phyloP scores from a whole-genome alignment of 35 echinoderm and acorn worm genomes.

The Ptychodera flava region DNA sequence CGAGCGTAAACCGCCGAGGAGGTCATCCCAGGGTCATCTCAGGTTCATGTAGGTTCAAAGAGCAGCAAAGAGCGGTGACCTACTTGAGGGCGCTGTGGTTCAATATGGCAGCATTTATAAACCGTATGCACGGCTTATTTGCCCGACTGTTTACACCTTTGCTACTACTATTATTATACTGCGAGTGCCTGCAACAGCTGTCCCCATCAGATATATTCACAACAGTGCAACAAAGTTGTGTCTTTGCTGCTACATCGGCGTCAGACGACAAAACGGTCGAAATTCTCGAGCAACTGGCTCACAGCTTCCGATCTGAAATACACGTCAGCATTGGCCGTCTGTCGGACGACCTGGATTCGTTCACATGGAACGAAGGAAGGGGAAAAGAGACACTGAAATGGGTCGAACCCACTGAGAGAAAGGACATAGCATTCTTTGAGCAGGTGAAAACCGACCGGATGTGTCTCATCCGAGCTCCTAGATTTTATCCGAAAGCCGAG shows the following conservation, averaged over 20 bases:
- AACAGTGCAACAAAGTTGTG: background rate
- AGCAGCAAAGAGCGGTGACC: too few relatives aligned
- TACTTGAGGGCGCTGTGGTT: too few relatives aligned
- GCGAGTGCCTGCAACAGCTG: background rate
- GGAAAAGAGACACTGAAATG: background rate
- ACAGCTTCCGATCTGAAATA: background rate
- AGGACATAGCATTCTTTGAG: conserved; percentile 42
- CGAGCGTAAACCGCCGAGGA: too few relatives aligned
- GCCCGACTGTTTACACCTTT: too few relatives aligned
- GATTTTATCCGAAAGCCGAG: conserved; percentile 35
- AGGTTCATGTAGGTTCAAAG: too few relatives aligned
- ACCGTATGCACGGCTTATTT: too few relatives aligned
- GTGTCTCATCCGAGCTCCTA: conserved; percentile 27
- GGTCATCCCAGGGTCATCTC: too few relatives aligned
- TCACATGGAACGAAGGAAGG: background rate
- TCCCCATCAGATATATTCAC: background rate
- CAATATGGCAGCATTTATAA: too few relatives aligned
- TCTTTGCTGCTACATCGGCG: background rate
- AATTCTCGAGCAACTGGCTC: background rate
- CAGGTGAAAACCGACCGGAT: conserved; percentile 48
- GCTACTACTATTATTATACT: too few relatives aligned
- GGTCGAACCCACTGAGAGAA: background rate
- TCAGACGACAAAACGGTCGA: background rate
- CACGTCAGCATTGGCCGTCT: conserved; percentile 4
- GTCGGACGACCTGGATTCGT: conserved; percentile 11